Evolutionary conservation across 2,113 vertebrate species (phyloP), one percentile per base, ranked within the genome.

Genomic region (Ciconia stormi): DNA sequence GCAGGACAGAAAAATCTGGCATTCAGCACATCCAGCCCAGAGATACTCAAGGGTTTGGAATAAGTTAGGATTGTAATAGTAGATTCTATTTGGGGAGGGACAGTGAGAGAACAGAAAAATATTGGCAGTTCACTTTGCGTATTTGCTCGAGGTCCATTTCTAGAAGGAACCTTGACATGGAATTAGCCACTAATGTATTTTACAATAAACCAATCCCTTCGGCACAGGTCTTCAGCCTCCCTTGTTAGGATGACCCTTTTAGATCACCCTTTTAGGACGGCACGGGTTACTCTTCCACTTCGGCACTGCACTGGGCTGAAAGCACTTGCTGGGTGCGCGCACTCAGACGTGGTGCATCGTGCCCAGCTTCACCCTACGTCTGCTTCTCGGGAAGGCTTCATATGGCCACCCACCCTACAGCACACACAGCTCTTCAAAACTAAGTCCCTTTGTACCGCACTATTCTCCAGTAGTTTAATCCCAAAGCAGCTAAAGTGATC

Each of bases 331-430:
- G 47, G 22, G 27, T 23, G 13, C 0, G 1, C 6, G 27, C 42
- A 4, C 36, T 29, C 6, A 4, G 42, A 34, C 1, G 0, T 0
- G 5, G 44, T 7, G 3, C 53, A 40, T 36, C 55, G 7, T 3
- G 5, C 14, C 34, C 59, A 55, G 15, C 23, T 72, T n/a, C 38
- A 9, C 38, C 38, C 38, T 38, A 38, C 38, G 38, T 8, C 38
- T 38, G 15, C 23, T 72, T n/a, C 23, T 42, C 13, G 16, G 58
- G 42, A 73, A 58, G 16, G 7, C 17, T 87, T 42, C 36, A 3
- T 14, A 10, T 6, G 34, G 38, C 50, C 29, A 21, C 23, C 4
- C 32, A 19, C 34, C 26, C 49, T 22, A 12, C 32, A 50, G 15
- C 52, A 29, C 12, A 6, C 16, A 6, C 9, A 5, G 59, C n/a